Conservation (phyloP, 2,888 invertebrate species). For the Morpho achilles region DNA sequence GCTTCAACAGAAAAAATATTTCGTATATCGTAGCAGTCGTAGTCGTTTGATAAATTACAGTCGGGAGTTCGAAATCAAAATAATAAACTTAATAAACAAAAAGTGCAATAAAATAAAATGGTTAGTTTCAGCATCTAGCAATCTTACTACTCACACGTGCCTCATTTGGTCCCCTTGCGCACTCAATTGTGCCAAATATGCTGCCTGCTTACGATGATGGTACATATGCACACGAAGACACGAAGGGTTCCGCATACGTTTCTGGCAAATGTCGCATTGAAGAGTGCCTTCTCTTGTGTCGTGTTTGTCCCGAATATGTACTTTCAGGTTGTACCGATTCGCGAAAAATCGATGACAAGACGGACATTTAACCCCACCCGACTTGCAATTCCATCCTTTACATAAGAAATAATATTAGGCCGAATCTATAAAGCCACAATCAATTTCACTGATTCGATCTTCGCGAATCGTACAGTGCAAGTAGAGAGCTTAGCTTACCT, state of each 20-base stretch:
- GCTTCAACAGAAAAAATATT: no score
- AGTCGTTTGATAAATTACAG: no score
- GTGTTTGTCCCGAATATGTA: constrained; percentile 86
- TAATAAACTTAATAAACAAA: constrained; percentile 1
- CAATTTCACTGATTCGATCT: background rate
- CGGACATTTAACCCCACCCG: constrained; percentile 80
- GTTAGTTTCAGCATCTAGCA: background rate
- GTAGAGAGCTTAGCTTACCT: constrained; percentile 41
- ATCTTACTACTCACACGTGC: constrained; percentile 41
- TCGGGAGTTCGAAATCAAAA: background rate
- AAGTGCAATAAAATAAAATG: constrained; percentile 6
- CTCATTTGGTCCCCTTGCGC: constrained; percentile 53
- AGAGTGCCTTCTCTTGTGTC: constrained; percentile 82
- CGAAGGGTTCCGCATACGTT: constrained; percentile 82
- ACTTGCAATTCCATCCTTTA: constrained; percentile 68
- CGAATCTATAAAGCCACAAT: background rate
- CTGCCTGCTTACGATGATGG: constrained; percentile 81
- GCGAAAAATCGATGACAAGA: constrained; percentile 82
- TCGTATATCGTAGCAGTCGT: no score
- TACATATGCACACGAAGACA: constrained; percentile 83
- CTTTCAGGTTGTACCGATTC: constrained; percentile 84
- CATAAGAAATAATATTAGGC: constrained; percentile 19
- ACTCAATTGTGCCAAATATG: constrained; percentile 62
- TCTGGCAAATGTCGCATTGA: constrained; percentile 84
- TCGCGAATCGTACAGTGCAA: constrained; percentile 22